These are phyloP conservation scores for Petrocephalus microphthalmus DNA, from an alignment of 2,113 vertebrate species.

Conservation along the genomic window DNA sequence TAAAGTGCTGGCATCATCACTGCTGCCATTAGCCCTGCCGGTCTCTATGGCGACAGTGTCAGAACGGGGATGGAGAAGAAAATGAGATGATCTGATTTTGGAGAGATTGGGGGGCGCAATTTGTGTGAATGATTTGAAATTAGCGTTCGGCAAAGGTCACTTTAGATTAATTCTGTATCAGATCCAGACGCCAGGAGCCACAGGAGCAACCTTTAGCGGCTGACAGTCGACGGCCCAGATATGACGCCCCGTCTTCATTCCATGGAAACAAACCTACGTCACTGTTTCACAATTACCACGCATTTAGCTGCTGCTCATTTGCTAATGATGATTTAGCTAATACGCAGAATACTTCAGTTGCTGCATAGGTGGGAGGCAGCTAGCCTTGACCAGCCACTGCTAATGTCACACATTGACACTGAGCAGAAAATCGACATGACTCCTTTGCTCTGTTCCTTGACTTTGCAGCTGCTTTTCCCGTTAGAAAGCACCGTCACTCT, in stretches of 20 bases:
- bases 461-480: neutral
- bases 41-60: neutral
- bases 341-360: neutral
- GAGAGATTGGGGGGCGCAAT: neutral
- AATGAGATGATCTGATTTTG: neutral
- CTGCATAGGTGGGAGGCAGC: neutral
- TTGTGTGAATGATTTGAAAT: constrained; percentile 4
- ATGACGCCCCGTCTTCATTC: neutral
- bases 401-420: neutral
- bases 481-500: neutral
- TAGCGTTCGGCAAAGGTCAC: neutral
- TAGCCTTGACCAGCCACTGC: neutral
- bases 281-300: neutral
- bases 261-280: neutral
- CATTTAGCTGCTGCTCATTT: neutral
- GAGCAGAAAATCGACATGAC: neutral
- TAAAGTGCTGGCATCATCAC: neutral
- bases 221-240: neutral
- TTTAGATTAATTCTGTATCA: neutral
- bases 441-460: neutral
- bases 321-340: neutral
- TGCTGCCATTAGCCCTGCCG: neutral
- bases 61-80: neutral
- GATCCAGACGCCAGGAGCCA: neutral
- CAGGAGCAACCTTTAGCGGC: neutral